Base-by-base conservation (phyloP, 2,113 vertebrate genomes). In the Eubucco bourcierii region DNA sequence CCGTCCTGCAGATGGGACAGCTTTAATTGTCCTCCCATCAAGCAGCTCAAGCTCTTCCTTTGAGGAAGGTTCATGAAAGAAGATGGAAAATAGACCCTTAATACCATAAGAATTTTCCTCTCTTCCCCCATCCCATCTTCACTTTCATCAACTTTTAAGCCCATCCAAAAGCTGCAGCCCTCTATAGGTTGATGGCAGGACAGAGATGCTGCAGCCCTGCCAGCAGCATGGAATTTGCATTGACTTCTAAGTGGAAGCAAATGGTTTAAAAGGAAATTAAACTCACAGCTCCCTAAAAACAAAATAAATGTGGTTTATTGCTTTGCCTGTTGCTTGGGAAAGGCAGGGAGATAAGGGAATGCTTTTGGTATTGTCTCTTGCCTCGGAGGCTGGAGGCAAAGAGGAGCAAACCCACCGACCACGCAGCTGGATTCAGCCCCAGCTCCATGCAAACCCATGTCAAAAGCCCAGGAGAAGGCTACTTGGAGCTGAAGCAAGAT, bases 251-350 rank as follows among this genome's bases (percentile, higher is more conserved):
- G 96, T 97, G 96, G 95, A 97, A 97, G 96, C 95, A 97, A 97
- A 97, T 97, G 97, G 92, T 96, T 96, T 96, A 83, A 90, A 91
- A 96, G 97, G 96, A 97, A 97, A 97, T 97, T 93, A 94, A 96
- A 95, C 96, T 95, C 97, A 96, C 95, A 95, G 95, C 94, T 96
- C 91, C 58, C 70, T 89, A 79, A 92, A 95, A 93, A 41, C 41
- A 67, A 47, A 68, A 44, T 39, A 63, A 23, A 28, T 33, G 81
- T 76, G 34, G 89, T 95, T 93, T 93, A 96, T 95, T 96, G 95
- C 93, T 95, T 82, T 73, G 88, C 94, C 94, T 90, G 96, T 83
- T 12, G 1, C 79, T 80, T 1, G 1, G 71, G 59, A 87, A 47
- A 84, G 84, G 88, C 88, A 18, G 67, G 74, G 79, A 95, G 95